Base-by-base conservation (phyloP, 2,797 vertebrate genomes). In the Acipenser transmontanus region DNA sequence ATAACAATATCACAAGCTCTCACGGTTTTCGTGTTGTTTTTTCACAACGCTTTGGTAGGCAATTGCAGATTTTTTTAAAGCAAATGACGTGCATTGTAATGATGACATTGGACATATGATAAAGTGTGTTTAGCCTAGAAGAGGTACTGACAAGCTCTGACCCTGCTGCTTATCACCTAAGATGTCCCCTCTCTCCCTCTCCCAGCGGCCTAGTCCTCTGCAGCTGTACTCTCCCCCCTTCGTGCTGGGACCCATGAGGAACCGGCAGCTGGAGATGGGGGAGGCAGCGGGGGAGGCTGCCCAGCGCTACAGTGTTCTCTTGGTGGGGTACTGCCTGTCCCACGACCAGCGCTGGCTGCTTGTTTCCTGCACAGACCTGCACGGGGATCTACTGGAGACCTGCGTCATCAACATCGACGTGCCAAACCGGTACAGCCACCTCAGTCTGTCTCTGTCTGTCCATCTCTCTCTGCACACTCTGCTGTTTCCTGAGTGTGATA, bases 281-380 rank as follows among this genome's bases (percentile, higher is more conserved):
- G 97, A 99, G 80, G 90, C 93, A 0, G 95, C 94, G 78, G 91
- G 91, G 2, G 97, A 98, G 77, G 77, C 91, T 8, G 91, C 91
- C 63, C 88, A 96, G 77, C 96, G 93, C 71, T 95, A 93, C 82
- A 96, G 95, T 0, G 94, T 99, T 68, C 93, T 99, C 49, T 98
- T 94, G 63, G 95, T 99, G 2, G 96, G 96, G 2, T 99, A 99
- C 73, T 99, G 97, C 74, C 84, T 98, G 69, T 98, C 97, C 61
- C 96, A 98, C 0, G 97, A 99, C 78, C 97, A 99, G 84, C 95
- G 96, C 64, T 99, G 96, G 95, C 93, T 99, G 63, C 85, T 99
- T 78, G 97, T 94, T 11, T 98, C 95, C 76, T 99, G 97, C 81
- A 99, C 97, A 0, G 97, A 99, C 82, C 94, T 97, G 79, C 93